Percentiles rank a stretch among this genome's conserved stretches.
Conservation (phyloP, 92 coral and sea anemone species). For the Porites cylindrica region DNA sequence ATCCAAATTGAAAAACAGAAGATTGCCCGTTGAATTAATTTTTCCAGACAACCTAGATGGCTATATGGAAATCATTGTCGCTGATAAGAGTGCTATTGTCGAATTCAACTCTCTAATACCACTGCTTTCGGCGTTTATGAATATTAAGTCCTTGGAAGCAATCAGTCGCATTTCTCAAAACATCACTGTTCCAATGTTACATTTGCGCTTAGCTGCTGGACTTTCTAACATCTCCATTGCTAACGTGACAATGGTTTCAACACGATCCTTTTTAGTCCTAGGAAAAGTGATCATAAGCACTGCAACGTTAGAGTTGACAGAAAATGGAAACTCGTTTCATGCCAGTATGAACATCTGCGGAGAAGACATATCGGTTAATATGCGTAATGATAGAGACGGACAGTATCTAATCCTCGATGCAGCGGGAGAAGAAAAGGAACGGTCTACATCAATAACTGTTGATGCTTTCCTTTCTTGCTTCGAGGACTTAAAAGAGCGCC, state of each 20-base stretch:
- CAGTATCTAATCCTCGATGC: neutral
- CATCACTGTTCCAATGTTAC: neutral
- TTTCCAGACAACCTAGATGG: conserved; percentile 33
- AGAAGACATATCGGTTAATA: neutral
- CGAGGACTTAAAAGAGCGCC: neutral
- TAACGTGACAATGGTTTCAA: neutral
- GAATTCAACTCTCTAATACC: neutral
- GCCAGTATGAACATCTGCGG: neutral
- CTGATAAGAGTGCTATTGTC: neutral
- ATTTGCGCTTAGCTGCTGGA: neutral
- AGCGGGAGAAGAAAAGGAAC: neutral
- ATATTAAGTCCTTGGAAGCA: neutral
- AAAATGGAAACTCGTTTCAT: neutral
- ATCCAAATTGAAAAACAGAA: neutral
- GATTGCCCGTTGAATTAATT: conserved; percentile 53
- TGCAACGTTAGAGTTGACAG: conserved; percentile 8
- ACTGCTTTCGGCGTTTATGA: neutral
- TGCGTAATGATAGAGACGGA: neutral
- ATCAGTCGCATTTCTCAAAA: neutral
- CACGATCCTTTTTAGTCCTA: neutral
- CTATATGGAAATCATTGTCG: conserved; percentile 7
- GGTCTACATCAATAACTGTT: neutral
- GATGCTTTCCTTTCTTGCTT: conserved; percentile 1
- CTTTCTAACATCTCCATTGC: conserved; percentile 10
- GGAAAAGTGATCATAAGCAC: neutral